Evolutionary conservation across 1,140 invertebrate species (phyloP).

Genomic region (Nomia melanderi): DNA sequence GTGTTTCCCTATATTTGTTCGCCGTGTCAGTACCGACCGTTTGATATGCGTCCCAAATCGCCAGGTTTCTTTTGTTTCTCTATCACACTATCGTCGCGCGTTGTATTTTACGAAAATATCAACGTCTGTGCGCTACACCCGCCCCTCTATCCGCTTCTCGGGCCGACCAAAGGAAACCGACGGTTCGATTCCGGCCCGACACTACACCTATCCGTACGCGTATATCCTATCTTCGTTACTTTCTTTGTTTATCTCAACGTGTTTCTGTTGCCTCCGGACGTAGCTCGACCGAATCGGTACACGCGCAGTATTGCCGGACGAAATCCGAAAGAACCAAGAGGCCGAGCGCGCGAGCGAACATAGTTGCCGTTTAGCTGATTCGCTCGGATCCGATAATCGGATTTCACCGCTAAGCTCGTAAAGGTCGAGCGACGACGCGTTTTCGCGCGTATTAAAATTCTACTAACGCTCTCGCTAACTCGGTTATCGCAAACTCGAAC

Average conservation of each 20-base stretch:
- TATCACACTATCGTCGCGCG: not conserved
- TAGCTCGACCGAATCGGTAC: not conserved
- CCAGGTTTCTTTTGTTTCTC: not conserved
- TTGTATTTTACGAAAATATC: not conserved
- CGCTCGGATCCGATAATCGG: slow-evolving; percentile 6
- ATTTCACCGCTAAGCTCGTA: slow-evolving; percentile 7
- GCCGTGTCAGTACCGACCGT: not conserved
- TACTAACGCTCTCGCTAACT: slow-evolving; percentile 26
- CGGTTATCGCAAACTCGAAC: slow-evolving; percentile 57
- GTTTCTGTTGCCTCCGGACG: not conserved
- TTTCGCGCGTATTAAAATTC: slow-evolving; percentile 21
- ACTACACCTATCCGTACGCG: too few species aligned
- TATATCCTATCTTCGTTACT: too few species aligned
- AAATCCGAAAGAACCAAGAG: not conserved
- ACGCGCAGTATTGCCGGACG: too few species aligned
- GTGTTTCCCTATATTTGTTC: slow-evolving; percentile 21
- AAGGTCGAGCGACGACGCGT: slow-evolving; percentile 14
- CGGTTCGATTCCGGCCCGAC: too few species aligned
- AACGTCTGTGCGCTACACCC: not conserved
- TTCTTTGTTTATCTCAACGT: not conserved
- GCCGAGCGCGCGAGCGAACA: not conserved
- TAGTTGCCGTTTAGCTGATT: not conserved
- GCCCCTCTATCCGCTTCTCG: not conserved
- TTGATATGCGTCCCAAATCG: slow-evolving; percentile 4
- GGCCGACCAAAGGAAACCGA: too few species aligned